These are phyloP conservation scores for Merodon equestris DNA, from an alignment of 2,888 invertebrate species.

Conservation along the genomic window DNA sequence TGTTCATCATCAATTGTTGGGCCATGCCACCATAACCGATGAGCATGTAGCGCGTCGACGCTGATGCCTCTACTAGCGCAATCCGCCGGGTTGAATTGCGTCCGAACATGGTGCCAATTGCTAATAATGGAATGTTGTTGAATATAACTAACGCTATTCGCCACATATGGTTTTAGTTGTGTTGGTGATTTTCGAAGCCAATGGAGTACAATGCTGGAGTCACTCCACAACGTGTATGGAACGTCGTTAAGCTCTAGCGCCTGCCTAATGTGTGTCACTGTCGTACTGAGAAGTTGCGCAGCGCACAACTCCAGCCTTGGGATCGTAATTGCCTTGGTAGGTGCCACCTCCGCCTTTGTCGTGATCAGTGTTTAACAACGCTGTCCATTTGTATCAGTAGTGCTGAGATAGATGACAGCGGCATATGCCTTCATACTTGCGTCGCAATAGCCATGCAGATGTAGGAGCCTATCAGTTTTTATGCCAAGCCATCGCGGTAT, in stretches of 20 bases:
- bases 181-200: conserved; percentile 31
- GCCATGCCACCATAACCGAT: conserved; percentile 31
- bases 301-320: conserved; percentile 33
- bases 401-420: conserved; percentile 10
- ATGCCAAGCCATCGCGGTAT: conserved; percentile 47
- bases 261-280: conserved; percentile 9
- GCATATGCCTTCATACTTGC: conserved; percentile 33
- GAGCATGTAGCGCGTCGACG: neutral
- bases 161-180: conserved; percentile 32
- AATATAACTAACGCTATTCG: conserved; percentile 33
- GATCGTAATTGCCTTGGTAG: conserved; percentile 11
- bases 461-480: neutral
- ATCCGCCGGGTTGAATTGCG: conserved; percentile 30
- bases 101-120: conserved; percentile 22
- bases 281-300: conserved; percentile 21
- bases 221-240: conserved; percentile 21
- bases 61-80: conserved; percentile 28
- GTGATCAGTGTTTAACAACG: conserved; percentile 4
- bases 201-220: conserved; percentile 28
- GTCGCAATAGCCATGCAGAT: conserved; percentile 37
- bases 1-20: neutral
- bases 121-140: conserved; percentile 9
- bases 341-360: conserved; percentile 33
- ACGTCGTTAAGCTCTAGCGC: conserved; percentile 12
- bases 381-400: neutral